Evolutionary conservation across 2,113 vertebrate species (phyloP).

Genomic region (Malaclemys terrapin): DNA sequence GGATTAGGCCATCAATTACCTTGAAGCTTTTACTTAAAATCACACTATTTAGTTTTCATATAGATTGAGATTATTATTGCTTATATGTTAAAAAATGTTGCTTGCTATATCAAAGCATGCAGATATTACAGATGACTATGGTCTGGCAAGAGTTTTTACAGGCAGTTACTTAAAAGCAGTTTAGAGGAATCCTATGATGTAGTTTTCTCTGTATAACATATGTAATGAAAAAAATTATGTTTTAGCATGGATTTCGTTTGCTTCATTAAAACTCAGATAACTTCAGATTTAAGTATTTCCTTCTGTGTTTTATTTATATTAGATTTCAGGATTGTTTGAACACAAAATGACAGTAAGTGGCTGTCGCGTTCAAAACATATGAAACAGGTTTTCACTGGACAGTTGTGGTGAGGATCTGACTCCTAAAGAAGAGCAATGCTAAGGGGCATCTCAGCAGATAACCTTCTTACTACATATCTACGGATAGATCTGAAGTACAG

Average conservation of each 20-base stretch:
- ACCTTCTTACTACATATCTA: too few species aligned
- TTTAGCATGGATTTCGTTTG: background rate
- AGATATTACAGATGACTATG: background rate
- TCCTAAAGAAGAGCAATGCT: background rate
- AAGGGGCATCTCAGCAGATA: too few species aligned
- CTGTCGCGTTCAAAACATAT: background rate
- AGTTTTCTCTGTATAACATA: too few species aligned
- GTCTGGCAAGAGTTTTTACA: background rate
- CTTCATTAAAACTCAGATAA: background rate
- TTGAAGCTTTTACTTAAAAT: background rate
- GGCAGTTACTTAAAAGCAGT: too few species aligned
- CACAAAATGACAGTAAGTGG: too few species aligned
- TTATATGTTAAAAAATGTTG: background rate
- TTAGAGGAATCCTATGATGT: background rate
- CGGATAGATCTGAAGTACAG: too few species aligned
- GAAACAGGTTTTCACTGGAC: background rate
- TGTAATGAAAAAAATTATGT: background rate
- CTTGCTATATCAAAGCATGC: background rate
- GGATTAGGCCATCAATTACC: background rate
- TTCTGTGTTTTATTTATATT: too few species aligned
- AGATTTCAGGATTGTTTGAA: background rate
- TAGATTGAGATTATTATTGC: background rate
- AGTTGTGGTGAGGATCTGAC: background rate
- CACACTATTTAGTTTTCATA: background rate
- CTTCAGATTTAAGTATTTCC: too few species aligned